phyloP scores from a whole-genome alignment of 2,113 vertebrate genomes.

The Pachycephala philippinensis region DNA sequence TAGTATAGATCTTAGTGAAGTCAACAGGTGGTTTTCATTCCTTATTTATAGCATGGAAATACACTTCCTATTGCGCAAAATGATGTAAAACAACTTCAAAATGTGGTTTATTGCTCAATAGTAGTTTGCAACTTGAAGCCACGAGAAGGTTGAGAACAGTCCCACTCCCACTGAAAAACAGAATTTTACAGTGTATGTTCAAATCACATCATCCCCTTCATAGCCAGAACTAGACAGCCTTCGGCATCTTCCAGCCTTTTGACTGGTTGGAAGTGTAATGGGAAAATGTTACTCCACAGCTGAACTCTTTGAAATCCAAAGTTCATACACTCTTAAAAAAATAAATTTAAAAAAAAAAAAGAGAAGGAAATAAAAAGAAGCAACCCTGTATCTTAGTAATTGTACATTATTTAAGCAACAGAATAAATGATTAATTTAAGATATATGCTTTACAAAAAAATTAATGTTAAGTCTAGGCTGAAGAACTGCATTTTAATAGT shows the following conservation, averaged over 20 bases:
- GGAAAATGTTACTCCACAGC: not conserved
- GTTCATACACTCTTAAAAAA: not conserved
- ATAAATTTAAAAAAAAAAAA: no score
- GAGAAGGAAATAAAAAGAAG: accelerated
- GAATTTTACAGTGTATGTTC: not conserved
- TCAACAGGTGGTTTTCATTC: not conserved
- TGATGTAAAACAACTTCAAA: not conserved
- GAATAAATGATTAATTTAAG: not conserved
- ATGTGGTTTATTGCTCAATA: not conserved
- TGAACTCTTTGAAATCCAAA: not conserved
- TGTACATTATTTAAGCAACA: not conserved
- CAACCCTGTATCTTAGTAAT: not conserved
- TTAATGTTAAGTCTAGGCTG: not conserved
- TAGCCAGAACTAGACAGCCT: not conserved
- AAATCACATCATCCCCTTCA: not conserved
- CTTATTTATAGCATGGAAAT: constrained; percentile 2
- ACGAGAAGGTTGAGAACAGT: not conserved
- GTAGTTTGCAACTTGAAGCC: not conserved
- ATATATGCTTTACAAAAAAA: not conserved
- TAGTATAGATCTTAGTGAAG: not conserved
- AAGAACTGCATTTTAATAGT: not conserved
- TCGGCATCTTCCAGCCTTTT: not conserved
- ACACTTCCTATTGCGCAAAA: not conserved
- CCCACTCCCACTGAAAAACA: not conserved
- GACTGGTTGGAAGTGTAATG: not conserved